Conservation (phyloP, 2,113 vertebrate species). For the Kobus ellipsiprymnus region DNA sequence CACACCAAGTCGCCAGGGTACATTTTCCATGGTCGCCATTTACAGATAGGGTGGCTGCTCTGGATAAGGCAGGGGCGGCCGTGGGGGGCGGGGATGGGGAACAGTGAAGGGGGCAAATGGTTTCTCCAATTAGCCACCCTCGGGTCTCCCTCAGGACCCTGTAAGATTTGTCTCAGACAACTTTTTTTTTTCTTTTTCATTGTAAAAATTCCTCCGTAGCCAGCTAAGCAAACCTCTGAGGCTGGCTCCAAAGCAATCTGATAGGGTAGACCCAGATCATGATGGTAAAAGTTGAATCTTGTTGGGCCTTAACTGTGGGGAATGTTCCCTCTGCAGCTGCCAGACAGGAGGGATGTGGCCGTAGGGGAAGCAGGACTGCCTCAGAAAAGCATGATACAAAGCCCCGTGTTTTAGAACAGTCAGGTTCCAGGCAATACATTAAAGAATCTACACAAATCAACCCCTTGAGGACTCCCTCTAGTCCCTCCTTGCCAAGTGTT, state of each 20-base stretch:
- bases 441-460: background rate
- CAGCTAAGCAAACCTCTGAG: background rate
- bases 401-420: background rate
- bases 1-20: constrained; percentile 84
- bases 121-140: constrained; percentile 77
- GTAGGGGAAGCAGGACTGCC: constrained; percentile 55
- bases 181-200: constrained; percentile 20
- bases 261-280: constrained; percentile 49
- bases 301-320: constrained; percentile 54
- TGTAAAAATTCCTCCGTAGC: background rate
- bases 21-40: constrained; percentile 84
- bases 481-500: background rate
- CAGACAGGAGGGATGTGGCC: constrained; percentile 71
- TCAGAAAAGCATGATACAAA: background rate
- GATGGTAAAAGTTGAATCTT: constrained; percentile 26
- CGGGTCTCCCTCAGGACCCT: constrained; percentile 71
- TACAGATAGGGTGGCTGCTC: constrained; percentile 81
- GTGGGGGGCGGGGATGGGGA: constrained; percentile 58
- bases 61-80: constrained; percentile 77
- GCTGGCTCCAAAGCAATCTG: constrained; percentile 32
- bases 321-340: constrained; percentile 67
- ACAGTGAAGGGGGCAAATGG: constrained; percentile 68
- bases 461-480: background rate
- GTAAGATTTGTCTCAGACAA: constrained; percentile 41
- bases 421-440: background rate